Conservation (phyloP, 92 coral and sea anemone genomes). For the Palythoa grandiflora region DNA sequence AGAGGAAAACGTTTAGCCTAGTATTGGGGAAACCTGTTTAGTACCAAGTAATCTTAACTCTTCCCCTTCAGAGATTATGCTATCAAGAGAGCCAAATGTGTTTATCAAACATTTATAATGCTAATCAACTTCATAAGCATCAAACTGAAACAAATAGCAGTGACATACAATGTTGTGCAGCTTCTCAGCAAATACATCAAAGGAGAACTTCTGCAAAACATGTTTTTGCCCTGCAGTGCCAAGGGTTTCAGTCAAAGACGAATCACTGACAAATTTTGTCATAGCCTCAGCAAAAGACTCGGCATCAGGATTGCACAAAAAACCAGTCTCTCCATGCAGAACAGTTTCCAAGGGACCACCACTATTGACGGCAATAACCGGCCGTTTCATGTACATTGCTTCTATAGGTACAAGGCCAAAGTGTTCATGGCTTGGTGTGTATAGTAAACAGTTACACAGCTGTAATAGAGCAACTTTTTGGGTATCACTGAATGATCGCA, state of each 20-base stretch:
- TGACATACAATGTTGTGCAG: conserved; percentile 95
- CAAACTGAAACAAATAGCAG: conserved; percentile 81
- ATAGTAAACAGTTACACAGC: conserved; percentile 80
- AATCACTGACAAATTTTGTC: conserved; percentile 82
- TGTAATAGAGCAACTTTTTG: conserved; percentile 86
- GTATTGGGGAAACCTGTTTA: too few relatives aligned
- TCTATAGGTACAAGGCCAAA: conserved; percentile 98
- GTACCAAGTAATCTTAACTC: too few relatives aligned
- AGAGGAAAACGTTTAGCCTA: too few relatives aligned
- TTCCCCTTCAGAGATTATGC: too few relatives aligned
- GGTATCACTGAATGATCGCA: conserved; percentile 88
- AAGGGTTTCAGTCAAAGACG: conserved; percentile 65
- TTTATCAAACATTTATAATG: too few relatives aligned
- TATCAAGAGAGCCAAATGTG: too few relatives aligned
- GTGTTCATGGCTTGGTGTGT: conserved; percentile 98
- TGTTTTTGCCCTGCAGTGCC: conserved; percentile 88
- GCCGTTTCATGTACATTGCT: conserved; percentile 94
- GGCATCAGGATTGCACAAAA: conserved; percentile 91
- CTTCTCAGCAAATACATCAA: conserved; percentile 92
- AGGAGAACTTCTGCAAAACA: conserved; percentile 94
- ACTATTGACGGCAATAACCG: conserved; percentile 95
- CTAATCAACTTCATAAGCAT: conserved; percentile 86
- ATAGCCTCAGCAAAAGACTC: conserved; percentile 92
- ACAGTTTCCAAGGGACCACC: conserved; percentile 99
- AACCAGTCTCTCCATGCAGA: conserved; percentile 86